Base-by-base conservation (phyloP, 2,797 vertebrate genomes). In the Centroberyx gerrardi region DNA sequence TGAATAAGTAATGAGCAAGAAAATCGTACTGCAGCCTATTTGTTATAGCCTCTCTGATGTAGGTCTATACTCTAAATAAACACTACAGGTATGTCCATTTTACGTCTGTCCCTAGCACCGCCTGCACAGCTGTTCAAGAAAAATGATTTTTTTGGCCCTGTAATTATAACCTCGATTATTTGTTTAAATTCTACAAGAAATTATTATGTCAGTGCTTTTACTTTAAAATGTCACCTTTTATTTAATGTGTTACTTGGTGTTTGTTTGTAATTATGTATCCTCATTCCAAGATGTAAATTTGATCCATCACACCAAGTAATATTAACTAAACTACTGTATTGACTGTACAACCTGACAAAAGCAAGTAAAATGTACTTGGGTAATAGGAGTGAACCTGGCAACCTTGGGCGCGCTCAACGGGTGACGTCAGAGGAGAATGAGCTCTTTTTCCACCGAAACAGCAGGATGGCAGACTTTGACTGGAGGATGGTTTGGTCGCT, bases 191-290 rank as follows among this genome's bases (percentile, higher is more conserved):
- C 17, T 52, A 52, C 49, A 52, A 52, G 22, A 18, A 22, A 52
- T 18, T n/a, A 52, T 15, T n/a, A 52, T 17, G 7, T 52, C 49
- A n/a, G 49, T 52, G 49, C 49, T 52, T 52, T 52, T 52, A 52
- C 49, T 52, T 52, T 7, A 52, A 52, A 52, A 52, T 52, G 22
- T 22, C 49, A 52, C 17, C 22, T 18, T 51, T 52, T 52, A 52
- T 52, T n/a, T 52, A 22, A 22, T 52, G 49, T 22, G 22, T 52
- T 52, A 52, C 49, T 52, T 52, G 49, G 49, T 52, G 49, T 18
- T 52, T 52, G 49, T 52, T 52, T 52, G 49, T 52, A 52, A 52
- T 52, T 52, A 22, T 52, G 49, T 52, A 22, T 52, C 49, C 17
- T 52, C 49, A 52, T n/a, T 51, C 13, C 6, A 5, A n/a, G 4